Conservation (phyloP, 2,797 vertebrate genomes). For the Xenops minutus region DNA sequence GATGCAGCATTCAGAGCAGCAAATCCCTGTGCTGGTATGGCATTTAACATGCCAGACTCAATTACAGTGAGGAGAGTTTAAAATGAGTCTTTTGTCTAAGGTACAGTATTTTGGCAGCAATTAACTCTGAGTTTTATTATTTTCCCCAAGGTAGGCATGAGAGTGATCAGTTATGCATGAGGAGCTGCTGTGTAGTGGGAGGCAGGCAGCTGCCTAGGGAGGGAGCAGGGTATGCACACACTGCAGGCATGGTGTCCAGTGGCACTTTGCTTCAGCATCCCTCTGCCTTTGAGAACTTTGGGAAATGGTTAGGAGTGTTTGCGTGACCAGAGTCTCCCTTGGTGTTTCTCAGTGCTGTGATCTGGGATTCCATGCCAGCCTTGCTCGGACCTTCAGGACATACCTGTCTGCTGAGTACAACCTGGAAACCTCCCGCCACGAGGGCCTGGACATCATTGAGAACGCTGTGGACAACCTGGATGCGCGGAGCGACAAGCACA, state of each 20-base stretch:
- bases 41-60: neutral
- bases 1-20: neutral
- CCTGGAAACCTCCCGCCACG: constrained; percentile 94
- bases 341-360: constrained; percentile 88
- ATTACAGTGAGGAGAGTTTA: neutral
- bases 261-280: neutral
- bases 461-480: constrained; percentile 94
- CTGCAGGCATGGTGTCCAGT: neutral
- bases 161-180: neutral
- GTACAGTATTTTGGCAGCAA: neutral
- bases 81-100: neutral
- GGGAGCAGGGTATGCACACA: neutral
- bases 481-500: constrained; percentile 94
- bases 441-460: constrained; percentile 93
- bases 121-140: neutral
- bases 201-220: neutral
- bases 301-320: neutral
- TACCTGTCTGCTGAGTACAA: constrained; percentile 98
- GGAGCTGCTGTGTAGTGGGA: neutral
- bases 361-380: constrained; percentile 92
- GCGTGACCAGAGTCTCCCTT: neutral
- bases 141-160: neutral
- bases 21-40: neutral
- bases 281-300: neutral
- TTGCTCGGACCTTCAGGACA: constrained; percentile 92